Conservation (phyloP, 2,888 invertebrate genomes). For the Apamea anceps region DNA sequence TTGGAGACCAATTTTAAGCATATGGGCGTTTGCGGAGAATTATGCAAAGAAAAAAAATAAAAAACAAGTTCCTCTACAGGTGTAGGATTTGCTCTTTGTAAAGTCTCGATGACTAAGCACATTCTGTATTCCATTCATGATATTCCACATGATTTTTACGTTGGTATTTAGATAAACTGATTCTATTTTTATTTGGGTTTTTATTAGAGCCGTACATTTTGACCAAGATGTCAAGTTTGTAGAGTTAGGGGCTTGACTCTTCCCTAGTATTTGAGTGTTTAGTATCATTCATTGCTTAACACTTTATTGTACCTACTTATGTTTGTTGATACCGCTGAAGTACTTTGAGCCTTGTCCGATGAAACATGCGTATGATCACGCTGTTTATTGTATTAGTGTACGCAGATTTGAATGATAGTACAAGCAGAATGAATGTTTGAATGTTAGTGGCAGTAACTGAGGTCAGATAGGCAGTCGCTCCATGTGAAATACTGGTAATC, state of each 20-base stretch:
- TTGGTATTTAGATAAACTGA: neutral
- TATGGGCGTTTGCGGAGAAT: neutral
- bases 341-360: neutral
- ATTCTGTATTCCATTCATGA: neutral
- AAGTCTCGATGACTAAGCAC: neutral
- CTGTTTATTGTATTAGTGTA: neutral
- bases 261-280: constrained; percentile 2
- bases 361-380: neutral
- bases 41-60: too few species aligned
- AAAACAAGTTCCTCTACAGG: neutral
- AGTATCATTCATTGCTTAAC: constrained; percentile 1
- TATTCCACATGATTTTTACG: neutral
- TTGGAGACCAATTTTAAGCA: too few species aligned
- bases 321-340: constrained; percentile 9
- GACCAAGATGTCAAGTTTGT: too few species aligned
- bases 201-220: too few species aligned
- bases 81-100: neutral
- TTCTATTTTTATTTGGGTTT: neutral
- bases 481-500: too few species aligned
- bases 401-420: neutral
- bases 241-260: too few species aligned
- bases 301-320: neutral
- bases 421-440: too few species aligned
- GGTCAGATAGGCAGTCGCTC: too few species aligned
- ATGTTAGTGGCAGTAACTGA: too few species aligned